These are phyloP conservation scores for Aviceda subcristata DNA, from an alignment of 2,113 vertebrate genomes.

Conservation along the genomic window DNA sequence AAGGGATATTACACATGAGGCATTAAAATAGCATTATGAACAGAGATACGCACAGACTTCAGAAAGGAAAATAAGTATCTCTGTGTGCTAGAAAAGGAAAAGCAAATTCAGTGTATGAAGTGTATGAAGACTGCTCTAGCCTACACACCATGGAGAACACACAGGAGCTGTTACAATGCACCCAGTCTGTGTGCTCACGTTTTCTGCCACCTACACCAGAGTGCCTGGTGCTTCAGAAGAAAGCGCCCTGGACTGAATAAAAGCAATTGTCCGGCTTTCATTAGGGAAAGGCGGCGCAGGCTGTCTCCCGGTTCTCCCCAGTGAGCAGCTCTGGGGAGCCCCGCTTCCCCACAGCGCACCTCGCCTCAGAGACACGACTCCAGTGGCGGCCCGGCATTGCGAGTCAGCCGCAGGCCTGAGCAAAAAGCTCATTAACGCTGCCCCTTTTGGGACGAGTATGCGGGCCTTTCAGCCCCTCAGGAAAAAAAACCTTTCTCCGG, in stretches of 20 bases:
- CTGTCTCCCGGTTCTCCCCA: neutral
- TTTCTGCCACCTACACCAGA: neutral
- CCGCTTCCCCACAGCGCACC: fast-evolving
- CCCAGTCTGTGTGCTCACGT: fast-evolving
- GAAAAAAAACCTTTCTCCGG: too few relatives aligned
- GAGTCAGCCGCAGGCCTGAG: fast-evolving
- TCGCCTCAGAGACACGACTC: neutral
- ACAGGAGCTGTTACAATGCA: fast-evolving
- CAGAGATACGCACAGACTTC: neutral
- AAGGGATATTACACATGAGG: neutral
- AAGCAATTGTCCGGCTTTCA: fast-evolving
- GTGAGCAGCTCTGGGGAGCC: too few relatives aligned
- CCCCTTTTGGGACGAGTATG: fast-evolving
- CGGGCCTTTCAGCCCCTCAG: neutral
- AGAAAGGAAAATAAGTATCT: neutral
- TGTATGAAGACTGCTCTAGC: neutral
- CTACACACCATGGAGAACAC: fast-evolving
- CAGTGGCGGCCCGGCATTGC: fast-evolving
- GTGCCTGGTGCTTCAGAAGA: fast-evolving
- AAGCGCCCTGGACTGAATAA: fast-evolving
- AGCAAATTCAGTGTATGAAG: neutral
- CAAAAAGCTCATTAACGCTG: fast-evolving
- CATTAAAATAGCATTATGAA: neutral
- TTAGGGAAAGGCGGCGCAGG: fast-evolving
- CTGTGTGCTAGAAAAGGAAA: neutral